Conservation (phyloP, 2,888 invertebrate species). For the Piscicola geometra region DNA sequence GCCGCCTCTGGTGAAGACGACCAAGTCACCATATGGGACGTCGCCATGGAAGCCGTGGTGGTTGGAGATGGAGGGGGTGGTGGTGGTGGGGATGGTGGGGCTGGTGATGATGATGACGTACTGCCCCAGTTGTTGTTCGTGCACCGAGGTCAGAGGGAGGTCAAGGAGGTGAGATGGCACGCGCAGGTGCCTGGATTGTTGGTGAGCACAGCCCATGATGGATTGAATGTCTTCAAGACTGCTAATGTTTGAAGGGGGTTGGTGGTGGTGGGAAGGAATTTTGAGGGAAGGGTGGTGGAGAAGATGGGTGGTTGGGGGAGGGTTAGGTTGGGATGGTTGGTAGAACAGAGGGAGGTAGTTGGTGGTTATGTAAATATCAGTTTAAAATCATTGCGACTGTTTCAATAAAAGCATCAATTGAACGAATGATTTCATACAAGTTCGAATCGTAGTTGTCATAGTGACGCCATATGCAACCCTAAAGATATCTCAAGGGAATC, state of each 20-base stretch:
- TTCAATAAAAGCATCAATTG: no score
- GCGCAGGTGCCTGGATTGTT: conserved; percentile 86
- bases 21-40: conserved; percentile 86
- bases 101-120: conserved; percentile 49
- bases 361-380: no score
- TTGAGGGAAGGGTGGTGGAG: no score
- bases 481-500: no score
- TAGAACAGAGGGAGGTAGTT: no score
- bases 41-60: conserved; percentile 58
- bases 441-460: no score
- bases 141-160: conserved; percentile 93
- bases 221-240: conserved; percentile 94
- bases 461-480: no score
- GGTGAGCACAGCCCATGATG: conserved; percentile 86
- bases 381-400: no score
- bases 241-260: conserved; percentile 69
- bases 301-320: no score
- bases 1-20: conserved; percentile 89
- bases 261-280: no score
- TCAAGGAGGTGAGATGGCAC: conserved; percentile 99
- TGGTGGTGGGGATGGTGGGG: conserved; percentile 40
- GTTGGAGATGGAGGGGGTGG: conserved; percentile 40
- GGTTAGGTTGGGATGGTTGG: no score
- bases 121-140: conserved; percentile 94
- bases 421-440: no score